Evolutionary conservation across 2,797 vertebrate species (phyloP), one percentile per base, ranked within the genome.

Genomic region (Anomalospiza imberbis): DNA sequence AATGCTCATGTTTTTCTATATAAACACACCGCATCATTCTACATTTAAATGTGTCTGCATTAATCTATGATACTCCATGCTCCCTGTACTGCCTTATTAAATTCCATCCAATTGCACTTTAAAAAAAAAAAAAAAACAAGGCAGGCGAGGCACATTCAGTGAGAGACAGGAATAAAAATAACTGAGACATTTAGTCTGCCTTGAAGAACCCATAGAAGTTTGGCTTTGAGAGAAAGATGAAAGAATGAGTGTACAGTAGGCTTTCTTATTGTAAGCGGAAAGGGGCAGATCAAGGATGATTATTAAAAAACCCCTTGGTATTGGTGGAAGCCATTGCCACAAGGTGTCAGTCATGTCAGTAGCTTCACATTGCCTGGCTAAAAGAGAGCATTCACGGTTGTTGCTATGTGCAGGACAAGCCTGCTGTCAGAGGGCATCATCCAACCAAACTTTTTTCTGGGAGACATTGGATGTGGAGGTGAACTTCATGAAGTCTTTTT

Each of bases 261-360:
- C 67, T 85, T 88, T 63, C 21, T 13, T 79, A 28, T 8, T 63
- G 21, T 40, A 42, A 77, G 21, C 29, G 71, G 68, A 74, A 88
- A 74, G 34, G 11, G 42, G 10, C 38, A 34, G 24, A 65, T 80
- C 20, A 40, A 54, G 32, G 31, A 12, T 12, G 32, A 13, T 73
- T 31, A 15, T 70, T 51, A 19, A 44, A 78, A 79, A 42, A 13
- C 0, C 2, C 1, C 12, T 34, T 29, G n/a, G 8, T 74, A 81
- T 72, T 93, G 73, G 31, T 36, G 75, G 82, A 66, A 88, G 15
- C 66, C 29, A 0, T 73, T 94, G 79, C 95, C 92, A 92, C 92
- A 89, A 95, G 89, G 76, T 94, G 93, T 95, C 94, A 92, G 87
- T 93, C 86, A 63, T 22, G 75, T 79, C 81, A 88, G 96, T 61